Conservation (phyloP, 2,113 vertebrate species). For the Electrona antarctica region DNA sequence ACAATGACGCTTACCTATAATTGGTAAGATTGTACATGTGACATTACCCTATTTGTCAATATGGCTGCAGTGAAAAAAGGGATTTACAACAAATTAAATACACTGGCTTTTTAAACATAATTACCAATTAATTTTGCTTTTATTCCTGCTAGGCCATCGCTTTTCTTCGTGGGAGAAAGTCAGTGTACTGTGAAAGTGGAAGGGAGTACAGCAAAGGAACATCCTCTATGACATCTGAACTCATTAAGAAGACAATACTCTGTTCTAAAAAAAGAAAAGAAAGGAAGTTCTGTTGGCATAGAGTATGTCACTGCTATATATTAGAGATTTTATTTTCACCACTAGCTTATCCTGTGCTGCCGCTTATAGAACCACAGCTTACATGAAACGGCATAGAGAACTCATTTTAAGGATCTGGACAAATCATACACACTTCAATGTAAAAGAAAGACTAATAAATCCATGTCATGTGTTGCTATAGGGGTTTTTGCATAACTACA, state of each 20-base stretch:
- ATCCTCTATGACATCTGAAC: conserved; percentile 30
- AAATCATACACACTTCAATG: conserved; percentile 61
- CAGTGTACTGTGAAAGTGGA: background rate
- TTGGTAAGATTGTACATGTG: background rate
- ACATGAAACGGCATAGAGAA: conserved; percentile 59
- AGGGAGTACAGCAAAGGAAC: conserved; percentile 1
- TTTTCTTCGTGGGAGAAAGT: background rate
- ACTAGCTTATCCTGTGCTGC: conserved; percentile 68
- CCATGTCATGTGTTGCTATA: conserved; percentile 60
- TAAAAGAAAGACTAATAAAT: conserved; percentile 50
- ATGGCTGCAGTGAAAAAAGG: no score
- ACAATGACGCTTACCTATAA: background rate
- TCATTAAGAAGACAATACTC: conserved; percentile 10
- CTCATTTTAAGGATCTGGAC: conserved; percentile 55
- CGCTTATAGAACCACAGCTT: conserved; percentile 57
- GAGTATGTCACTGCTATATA: conserved; percentile 10
- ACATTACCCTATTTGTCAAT: no score
- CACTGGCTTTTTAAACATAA: background rate
- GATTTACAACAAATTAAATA: conserved; percentile 15
- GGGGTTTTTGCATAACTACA: conserved; percentile 73
- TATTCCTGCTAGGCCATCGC: conserved; percentile 1
- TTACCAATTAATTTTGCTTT: conserved; percentile 6
- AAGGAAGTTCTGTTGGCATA: conserved; percentile 19
- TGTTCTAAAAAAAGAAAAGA: conserved; percentile 30
- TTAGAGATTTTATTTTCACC: conserved; percentile 37